Conservation (phyloP, 2,888 invertebrate genomes). For the Coenonympha arcania region DNA sequence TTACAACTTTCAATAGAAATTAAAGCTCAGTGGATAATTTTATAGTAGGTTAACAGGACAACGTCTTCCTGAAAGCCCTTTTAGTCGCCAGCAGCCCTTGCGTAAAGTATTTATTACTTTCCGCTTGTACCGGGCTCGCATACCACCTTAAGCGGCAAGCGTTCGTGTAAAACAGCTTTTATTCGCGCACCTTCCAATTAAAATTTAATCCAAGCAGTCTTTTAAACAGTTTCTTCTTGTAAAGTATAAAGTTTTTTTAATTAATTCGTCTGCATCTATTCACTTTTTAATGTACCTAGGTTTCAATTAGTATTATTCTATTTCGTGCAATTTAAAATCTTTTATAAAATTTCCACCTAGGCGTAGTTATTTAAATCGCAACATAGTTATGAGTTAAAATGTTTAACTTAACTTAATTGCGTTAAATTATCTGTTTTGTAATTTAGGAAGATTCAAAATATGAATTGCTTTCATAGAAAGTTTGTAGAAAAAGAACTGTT, state of each 20-base stretch:
- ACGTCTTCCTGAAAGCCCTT: constrained; percentile 19
- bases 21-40: constrained; percentile 10
- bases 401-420: neutral
- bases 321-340: constrained; percentile 11
- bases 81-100: constrained; percentile 18
- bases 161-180: constrained; percentile 21
- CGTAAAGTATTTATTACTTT: constrained; percentile 18
- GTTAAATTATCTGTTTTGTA: neutral
- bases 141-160: constrained; percentile 18
- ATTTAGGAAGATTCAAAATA: too few relatives aligned
- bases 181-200: constrained; percentile 21
- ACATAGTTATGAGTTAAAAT: neutral
- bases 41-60: constrained; percentile 25
- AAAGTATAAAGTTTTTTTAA: constrained; percentile 18
- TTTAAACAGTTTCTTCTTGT: constrained; percentile 22
- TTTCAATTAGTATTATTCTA: constrained; percentile 10
- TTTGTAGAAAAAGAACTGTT: too few relatives aligned
- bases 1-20: constrained; percentile 10
- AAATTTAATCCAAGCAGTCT: constrained; percentile 23
- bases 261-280: constrained; percentile 15
- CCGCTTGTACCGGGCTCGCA: constrained; percentile 14
- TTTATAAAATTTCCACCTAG: neutral
- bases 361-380: neutral
- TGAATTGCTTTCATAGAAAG: too few relatives aligned
- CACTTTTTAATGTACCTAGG: constrained; percentile 5